These are phyloP conservation scores for Hymenopus coronatus DNA, from an alignment of 2,888 invertebrate species.

Conservation along the genomic window DNA sequence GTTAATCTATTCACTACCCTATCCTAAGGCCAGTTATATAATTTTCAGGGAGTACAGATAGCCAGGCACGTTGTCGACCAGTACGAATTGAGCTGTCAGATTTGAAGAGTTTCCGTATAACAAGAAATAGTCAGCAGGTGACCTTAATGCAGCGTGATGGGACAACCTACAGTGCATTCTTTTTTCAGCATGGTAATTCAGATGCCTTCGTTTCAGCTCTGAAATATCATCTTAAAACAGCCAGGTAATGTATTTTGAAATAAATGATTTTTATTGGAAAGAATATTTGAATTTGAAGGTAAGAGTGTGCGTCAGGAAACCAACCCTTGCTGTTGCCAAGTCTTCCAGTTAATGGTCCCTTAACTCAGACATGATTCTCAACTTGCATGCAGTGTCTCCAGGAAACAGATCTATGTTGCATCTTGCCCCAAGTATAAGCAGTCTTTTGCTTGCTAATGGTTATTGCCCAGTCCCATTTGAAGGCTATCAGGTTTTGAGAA, in stretches of 20 bases:
- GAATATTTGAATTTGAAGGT: neutral
- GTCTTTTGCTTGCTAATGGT: too few species aligned
- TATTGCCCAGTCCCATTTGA: too few species aligned
- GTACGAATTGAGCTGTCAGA: slow-evolving; percentile 56
- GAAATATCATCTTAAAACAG: slow-evolving; percentile 61
- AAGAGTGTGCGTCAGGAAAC: too few species aligned
- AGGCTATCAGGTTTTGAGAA: too few species aligned
- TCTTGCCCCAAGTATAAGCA: too few species aligned
- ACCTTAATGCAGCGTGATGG: slow-evolving; percentile 68
- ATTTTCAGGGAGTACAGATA: slow-evolving; percentile 1
- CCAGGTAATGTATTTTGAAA: slow-evolving; percentile 8
- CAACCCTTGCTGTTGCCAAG: too few species aligned
- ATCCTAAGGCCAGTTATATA: neutral
- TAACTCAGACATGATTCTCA: too few species aligned
- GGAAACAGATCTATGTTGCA: too few species aligned
- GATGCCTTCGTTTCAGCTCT: slow-evolving; percentile 66
- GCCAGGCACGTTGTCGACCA: slow-evolving; percentile 8
- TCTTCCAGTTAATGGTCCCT: too few species aligned
- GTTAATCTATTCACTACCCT: too few species aligned
- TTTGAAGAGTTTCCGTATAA: slow-evolving; percentile 61
- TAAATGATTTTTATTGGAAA: neutral
- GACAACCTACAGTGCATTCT: slow-evolving; percentile 73
- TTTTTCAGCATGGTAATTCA: slow-evolving; percentile 85
- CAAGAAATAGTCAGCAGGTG: slow-evolving; percentile 52
- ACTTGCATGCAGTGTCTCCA: too few species aligned